A percentile compares a stretch with the other conserved stretches of the same genome.
phyloP scores from a whole-genome alignment of 2,888 invertebrate genomes.

The Sinohyriopsis cumingii region DNA sequence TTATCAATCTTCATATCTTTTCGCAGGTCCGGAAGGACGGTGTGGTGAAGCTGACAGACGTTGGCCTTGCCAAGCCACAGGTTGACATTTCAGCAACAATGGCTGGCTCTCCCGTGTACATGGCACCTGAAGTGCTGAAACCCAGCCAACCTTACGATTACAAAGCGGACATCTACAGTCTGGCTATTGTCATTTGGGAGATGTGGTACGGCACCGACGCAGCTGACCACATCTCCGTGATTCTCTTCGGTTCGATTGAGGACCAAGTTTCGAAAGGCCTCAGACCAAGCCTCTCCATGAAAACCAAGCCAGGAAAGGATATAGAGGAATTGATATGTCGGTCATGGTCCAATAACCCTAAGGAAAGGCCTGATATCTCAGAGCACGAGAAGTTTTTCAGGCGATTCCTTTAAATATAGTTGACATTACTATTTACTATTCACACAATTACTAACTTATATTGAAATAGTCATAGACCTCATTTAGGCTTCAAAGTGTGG shows the following conservation, averaged over 20 bases:
- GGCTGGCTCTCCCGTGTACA: slow-evolving; percentile 51
- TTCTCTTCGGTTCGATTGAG: slow-evolving; percentile 7
- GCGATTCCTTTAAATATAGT: background rate
- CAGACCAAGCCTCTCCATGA: slow-evolving; percentile 16
- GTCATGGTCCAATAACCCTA: slow-evolving; percentile 15
- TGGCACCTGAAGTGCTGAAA: slow-evolving; percentile 53
- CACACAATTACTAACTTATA: too few relatives aligned
- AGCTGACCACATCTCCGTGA: slow-evolving; percentile 12
- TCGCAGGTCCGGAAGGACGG: slow-evolving; percentile 29
- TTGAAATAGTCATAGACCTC: too few relatives aligned
- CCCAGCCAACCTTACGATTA: slow-evolving; percentile 38
- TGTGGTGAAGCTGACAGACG: slow-evolving; percentile 59
- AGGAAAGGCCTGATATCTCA: slow-evolving; percentile 2
- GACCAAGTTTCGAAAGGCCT: slow-evolving; percentile 16
- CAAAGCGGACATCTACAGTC: slow-evolving; percentile 44
- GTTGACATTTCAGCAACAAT: slow-evolving; percentile 51
- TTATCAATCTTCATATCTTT: slow-evolving; percentile 22
- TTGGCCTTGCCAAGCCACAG: slow-evolving; percentile 60
- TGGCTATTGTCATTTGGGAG: slow-evolving; percentile 52
- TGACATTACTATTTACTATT: too few relatives aligned
- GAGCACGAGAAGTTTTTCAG: slow-evolving; percentile 9
- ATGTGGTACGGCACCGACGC: slow-evolving; percentile 48
- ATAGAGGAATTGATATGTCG: slow-evolving; percentile 8
- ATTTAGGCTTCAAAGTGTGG: too few relatives aligned
- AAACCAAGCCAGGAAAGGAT: slow-evolving; percentile 11